Evolutionary conservation across 2,888 invertebrate species (phyloP).

Genomic region (Lycophotia porphyrea): DNA sequence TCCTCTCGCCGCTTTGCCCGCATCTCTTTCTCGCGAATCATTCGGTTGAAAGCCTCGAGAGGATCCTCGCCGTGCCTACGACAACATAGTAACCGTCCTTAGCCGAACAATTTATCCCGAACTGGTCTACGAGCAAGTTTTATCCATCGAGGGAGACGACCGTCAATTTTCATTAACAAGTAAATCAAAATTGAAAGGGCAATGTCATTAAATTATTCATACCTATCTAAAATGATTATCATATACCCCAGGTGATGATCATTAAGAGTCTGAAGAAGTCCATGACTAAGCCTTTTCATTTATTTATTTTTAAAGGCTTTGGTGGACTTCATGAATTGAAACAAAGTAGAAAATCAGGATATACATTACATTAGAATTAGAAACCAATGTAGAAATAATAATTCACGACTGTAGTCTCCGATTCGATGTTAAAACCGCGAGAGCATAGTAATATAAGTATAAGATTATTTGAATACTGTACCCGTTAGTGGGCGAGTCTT

Average conservation of each 20-base stretch:
- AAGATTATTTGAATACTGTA: slow-evolving; percentile 73
- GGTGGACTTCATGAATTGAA: slow-evolving; percentile 29
- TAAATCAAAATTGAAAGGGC: slow-evolving; percentile 35
- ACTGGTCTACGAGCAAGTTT: slow-evolving; percentile 40
- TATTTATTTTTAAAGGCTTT: slow-evolving; percentile 16
- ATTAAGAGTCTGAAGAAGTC: background rate
- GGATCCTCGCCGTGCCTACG: slow-evolving; percentile 95
- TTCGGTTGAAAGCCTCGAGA: slow-evolving; percentile 95
- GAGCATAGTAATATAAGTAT: slow-evolving; percentile 15
- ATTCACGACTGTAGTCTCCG: slow-evolving; percentile 60
- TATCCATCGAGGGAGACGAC: slow-evolving; percentile 67
- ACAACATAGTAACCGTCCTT: slow-evolving; percentile 70
- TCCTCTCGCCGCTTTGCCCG: slow-evolving; percentile 91
- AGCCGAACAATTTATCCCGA: slow-evolving; percentile 44
- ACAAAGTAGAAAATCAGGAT: slow-evolving; percentile 33
- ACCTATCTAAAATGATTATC: background rate
- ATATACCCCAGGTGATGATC: background rate
- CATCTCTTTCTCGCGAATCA: slow-evolving; percentile 96
- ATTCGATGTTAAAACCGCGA: slow-evolving; percentile 61
- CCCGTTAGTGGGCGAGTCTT: slow-evolving; percentile 87
- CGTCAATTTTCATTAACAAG: slow-evolving; percentile 41
- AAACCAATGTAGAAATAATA: slow-evolving; percentile 44
- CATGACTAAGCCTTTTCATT: background rate
- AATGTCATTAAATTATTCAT: slow-evolving; percentile 19
- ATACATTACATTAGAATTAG: slow-evolving; percentile 36